These are phyloP conservation scores for Belgica antarctica DNA, from an alignment of 2,888 invertebrate species.

Conservation along the genomic window DNA sequence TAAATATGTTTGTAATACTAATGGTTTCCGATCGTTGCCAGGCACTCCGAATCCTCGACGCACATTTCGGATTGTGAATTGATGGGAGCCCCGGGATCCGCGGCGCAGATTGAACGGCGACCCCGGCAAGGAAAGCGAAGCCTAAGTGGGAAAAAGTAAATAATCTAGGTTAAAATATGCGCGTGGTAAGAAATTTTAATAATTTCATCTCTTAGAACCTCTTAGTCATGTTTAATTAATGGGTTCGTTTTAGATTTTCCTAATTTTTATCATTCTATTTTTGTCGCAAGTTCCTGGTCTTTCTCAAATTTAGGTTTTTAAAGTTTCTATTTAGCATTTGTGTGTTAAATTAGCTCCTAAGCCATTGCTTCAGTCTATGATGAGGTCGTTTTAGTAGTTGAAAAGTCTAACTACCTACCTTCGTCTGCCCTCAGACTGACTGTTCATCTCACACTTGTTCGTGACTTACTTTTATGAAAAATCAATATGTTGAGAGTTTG, in stretches of 20 bases:
- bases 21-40: slow-evolving; percentile 85
- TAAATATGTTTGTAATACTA: slow-evolving; percentile 90
- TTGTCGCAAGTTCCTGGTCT: too few species aligned
- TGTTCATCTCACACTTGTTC: not conserved
- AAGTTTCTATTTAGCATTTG: slow-evolving; percentile 16
- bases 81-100: slow-evolving; percentile 87
- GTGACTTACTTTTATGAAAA: slow-evolving; percentile 8
- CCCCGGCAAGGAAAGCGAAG: slow-evolving; percentile 93
- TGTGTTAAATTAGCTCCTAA: slow-evolving; percentile 36
- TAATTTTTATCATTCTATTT: slow-evolving; percentile 22
- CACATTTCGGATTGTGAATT: slow-evolving; percentile 84
- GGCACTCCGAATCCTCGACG: slow-evolving; percentile 74
- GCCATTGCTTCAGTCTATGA: slow-evolving; percentile 43
- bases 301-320: slow-evolving; percentile 1
- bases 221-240: slow-evolving; percentile 38
- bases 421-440: not conserved
- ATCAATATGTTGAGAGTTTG: slow-evolving; percentile 4
- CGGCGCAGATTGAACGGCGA: slow-evolving; percentile 93
- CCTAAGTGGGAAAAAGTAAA: slow-evolving; percentile 59
- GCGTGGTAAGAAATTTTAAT: not conserved
- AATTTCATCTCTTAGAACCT: not conserved
- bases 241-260: slow-evolving; percentile 43
- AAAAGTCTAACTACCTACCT: slow-evolving; percentile 34
- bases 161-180: not conserved
- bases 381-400: slow-evolving; percentile 4